Base-by-base conservation (phyloP, 2,888 invertebrate genomes). In the Eupithecia insigniata region DNA sequence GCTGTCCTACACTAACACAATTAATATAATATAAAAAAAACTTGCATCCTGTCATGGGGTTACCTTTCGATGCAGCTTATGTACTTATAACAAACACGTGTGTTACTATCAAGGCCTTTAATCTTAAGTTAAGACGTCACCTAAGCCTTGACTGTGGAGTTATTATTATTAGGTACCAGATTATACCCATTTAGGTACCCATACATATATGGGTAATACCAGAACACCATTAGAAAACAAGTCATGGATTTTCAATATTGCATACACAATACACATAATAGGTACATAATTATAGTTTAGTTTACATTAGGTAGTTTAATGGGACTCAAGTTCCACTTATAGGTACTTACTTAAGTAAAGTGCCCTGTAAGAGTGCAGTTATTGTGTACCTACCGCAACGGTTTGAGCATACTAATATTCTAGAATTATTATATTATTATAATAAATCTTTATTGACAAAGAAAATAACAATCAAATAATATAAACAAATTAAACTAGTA, bases 221-320 rank as follows among this genome's bases (percentile, higher is more conserved):
- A 3, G 34, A 10, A 34, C 10, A 34, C 34, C 34, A n/a, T 46
- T 46, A 39, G 39, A 36, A 36, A 12, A 16, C 39, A 39, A 39
- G 46, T 46, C 46, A n/a, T n/a, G 46, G 46, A n/a, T 46, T n/a
- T n/a, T 46, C n/a, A 46, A 46, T 46, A 46, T 8, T 46, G n/a
- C 46, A 46, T n/a, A n/a, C 39, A 16, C 2, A 39, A 39, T n/a
- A 6, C 1, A 2, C 12, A 43, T 34, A 5, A 18, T 43, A 43
- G 1, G 6, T 51, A 51, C n/a, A 22, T 22, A 51, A 51, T 10
- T 51, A 51, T 22, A 51, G 10, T 10, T 51, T 22, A 51, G n/a
- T 22, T 51, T 51, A 51, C 46, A 22, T 51, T 22, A 51, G 46
- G 46, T 51, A 51, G 46, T n/a, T 7, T n/a, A 46, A n/a, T n/a